These are phyloP conservation scores for Diaprepes abbreviatus DNA, from an alignment of 2,888 invertebrate genomes.

Conservation along the genomic window DNA sequence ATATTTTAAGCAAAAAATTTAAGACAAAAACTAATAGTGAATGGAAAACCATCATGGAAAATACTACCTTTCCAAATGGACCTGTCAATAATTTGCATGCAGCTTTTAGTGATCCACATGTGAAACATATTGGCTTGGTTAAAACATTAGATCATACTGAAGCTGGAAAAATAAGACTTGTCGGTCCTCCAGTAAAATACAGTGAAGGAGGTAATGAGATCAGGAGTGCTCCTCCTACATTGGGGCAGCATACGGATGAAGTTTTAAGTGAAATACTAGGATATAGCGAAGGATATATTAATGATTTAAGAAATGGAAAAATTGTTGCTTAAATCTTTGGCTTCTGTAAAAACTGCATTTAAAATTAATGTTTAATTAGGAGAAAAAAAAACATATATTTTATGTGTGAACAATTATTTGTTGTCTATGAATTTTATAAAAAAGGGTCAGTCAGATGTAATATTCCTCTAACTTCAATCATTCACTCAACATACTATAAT, in stretches of 20 bases:
- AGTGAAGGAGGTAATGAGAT: conserved; percentile 80
- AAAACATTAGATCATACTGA: conserved; percentile 79
- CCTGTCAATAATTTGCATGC: conserved; percentile 89
- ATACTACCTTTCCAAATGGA: conserved; percentile 87
- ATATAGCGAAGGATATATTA: conserved; percentile 74
- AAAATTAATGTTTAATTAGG: too few species aligned
- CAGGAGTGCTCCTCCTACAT: conserved; percentile 82
- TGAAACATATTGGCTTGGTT: conserved; percentile 80
- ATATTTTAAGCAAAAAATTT: conserved; percentile 73
- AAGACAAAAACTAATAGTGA: conserved; percentile 77
- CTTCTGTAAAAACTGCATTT: too few species aligned
- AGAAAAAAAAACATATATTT: too few species aligned
- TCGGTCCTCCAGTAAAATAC: conserved; percentile 90
- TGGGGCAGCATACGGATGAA: conserved; percentile 90
- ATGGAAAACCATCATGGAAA: conserved; percentile 82
- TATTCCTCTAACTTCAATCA: too few species aligned
- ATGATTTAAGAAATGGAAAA: conserved; percentile 67
- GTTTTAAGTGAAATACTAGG: conserved; percentile 79
- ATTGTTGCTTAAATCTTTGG: conserved; percentile 65
- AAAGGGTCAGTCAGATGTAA: too few species aligned
- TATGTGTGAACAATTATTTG: too few species aligned
- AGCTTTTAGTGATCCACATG: conserved; percentile 91
- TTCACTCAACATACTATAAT: too few species aligned
- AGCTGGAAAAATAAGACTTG: conserved; percentile 80
- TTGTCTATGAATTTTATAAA: too few species aligned